phyloP scores from a whole-genome alignment of 2,797 vertebrate species.

The Microctenopoma lineatum region DNA sequence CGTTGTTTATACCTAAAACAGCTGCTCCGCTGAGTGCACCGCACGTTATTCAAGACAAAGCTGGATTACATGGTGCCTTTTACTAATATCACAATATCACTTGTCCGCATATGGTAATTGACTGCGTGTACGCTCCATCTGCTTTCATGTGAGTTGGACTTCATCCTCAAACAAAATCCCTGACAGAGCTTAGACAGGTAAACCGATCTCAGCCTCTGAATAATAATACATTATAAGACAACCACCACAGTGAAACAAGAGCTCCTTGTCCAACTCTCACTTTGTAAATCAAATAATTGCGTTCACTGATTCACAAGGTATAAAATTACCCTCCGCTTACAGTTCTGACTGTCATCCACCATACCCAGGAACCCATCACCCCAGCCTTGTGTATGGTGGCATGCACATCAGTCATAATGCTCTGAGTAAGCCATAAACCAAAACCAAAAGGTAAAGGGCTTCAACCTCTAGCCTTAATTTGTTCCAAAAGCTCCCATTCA shows the following conservation, averaged over 20 bases:
- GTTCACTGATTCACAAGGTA: slow-evolving; percentile 39
- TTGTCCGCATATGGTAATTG: slow-evolving; percentile 75
- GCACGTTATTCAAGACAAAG: slow-evolving; percentile 75
- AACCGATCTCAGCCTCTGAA: slow-evolving; percentile 66
- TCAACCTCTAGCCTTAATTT: slow-evolving; percentile 70
- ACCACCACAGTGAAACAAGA: slow-evolving; percentile 72
- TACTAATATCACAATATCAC: slow-evolving; percentile 77
- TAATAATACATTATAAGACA: slow-evolving; percentile 66
- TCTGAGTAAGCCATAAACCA: slow-evolving; percentile 61
- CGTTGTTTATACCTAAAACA: slow-evolving; percentile 78
- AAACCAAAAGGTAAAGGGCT: slow-evolving; percentile 56
- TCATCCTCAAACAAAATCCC: slow-evolving; percentile 60
- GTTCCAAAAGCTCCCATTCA: slow-evolving; percentile 64
- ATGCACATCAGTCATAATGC: slow-evolving; percentile 49
- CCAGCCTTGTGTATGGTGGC: slow-evolving; percentile 42
- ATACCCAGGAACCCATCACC: slow-evolving; percentile 50
- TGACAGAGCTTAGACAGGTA: slow-evolving; percentile 63
- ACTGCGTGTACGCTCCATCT: slow-evolving; percentile 59
- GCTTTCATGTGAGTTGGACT: slow-evolving; percentile 74
- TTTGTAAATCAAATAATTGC: slow-evolving; percentile 64
- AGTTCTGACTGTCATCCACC: slow-evolving; percentile 61
- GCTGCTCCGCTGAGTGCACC: slow-evolving; percentile 63
- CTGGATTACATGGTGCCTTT: slow-evolving; percentile 73
- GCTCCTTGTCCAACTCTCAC: slow-evolving; percentile 68
- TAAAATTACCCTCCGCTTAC: slow-evolving; percentile 62